phyloP scores from a whole-genome alignment of 2,113 vertebrate species.

The Dipodomys stephensi region DNA sequence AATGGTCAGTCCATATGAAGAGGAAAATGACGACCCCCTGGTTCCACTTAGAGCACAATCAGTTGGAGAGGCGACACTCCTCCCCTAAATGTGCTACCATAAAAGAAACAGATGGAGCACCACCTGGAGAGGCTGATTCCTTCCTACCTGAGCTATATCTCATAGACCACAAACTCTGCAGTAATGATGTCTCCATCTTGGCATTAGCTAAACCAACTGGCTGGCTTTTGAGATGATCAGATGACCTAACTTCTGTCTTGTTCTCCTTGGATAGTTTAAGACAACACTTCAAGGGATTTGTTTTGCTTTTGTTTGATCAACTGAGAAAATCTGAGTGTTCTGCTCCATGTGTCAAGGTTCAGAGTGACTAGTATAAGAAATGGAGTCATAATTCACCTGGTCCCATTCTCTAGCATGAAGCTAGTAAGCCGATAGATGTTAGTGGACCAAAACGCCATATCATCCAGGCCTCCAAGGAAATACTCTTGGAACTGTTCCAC shows the following conservation, averaged over 20 bases:
- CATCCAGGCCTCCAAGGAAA: slow-evolving; percentile 90
- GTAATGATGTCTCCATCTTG: neutral
- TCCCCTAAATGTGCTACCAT: neutral
- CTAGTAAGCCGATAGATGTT: slow-evolving; percentile 86
- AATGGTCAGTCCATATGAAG: rapidly evolving
- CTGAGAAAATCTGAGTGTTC: neutral
- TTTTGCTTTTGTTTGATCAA: neutral
- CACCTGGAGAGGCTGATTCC: neutral
- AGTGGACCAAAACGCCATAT: slow-evolving; percentile 88
- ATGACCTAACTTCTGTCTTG: neutral
- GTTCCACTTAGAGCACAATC: no score
- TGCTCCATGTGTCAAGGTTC: rapidly evolving
- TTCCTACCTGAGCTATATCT: neutral
- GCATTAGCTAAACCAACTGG: neutral
- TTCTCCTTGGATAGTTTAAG: neutral
- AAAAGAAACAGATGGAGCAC: neutral
- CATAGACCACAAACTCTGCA: neutral
- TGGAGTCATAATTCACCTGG: slow-evolving; percentile 79
- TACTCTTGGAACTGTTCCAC: slow-evolving; percentile 90
- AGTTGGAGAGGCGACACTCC: neutral
- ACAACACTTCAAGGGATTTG: neutral
- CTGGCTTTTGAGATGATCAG: neutral
- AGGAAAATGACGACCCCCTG: rapidly evolving
- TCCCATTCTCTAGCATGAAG: slow-evolving; percentile 87
- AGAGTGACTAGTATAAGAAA: neutral